phyloP scores from a whole-genome alignment of 2,797 vertebrate genomes.

The Acanthurus leucopareius region DNA sequence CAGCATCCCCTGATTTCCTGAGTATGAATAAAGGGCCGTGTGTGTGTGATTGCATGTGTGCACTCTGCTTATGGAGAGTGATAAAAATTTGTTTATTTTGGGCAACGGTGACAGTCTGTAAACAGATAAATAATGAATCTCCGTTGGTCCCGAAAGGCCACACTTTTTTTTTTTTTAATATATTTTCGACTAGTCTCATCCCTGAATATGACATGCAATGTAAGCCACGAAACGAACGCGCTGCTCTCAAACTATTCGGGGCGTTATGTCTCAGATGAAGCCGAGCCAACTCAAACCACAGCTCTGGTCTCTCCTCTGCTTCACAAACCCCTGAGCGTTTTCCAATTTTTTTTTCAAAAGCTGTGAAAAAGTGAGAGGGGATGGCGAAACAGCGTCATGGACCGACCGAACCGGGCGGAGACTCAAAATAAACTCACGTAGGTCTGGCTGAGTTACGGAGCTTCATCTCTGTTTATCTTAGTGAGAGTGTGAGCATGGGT shows the following conservation, averaged over 20 bases:
- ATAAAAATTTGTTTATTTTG: conserved; percentile 66
- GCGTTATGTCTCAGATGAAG: conserved; percentile 76
- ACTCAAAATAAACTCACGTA: conserved; percentile 84
- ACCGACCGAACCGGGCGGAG: conserved; percentile 74
- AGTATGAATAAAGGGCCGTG: conserved; percentile 54
- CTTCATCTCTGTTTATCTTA: conserved; percentile 84
- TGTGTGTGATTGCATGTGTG: conserved; percentile 31
- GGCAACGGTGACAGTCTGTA: conserved; percentile 69
- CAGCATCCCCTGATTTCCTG: conserved; percentile 50
- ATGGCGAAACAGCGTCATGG: conserved; percentile 83
- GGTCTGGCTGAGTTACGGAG: conserved; percentile 72
- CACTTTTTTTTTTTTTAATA: conserved; percentile 10
- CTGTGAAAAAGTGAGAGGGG: conserved; percentile 80
- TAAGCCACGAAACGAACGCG: conserved; percentile 69
- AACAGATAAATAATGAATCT: conserved; percentile 81
- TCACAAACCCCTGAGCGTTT: conserved; percentile 70
- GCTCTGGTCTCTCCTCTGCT: conserved; percentile 68
- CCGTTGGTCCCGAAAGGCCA: conserved; percentile 62
- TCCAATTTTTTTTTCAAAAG: conserved; percentile 69
- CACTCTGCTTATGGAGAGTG: conserved; percentile 26
- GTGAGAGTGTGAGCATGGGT: conserved; percentile 79
- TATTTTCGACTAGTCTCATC: conserved; percentile 60
- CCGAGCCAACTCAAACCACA: conserved; percentile 77
- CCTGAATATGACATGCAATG: conserved; percentile 67
- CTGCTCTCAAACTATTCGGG: conserved; percentile 78